Evolutionary conservation across 2,113 vertebrate genomes (phyloP).

Genomic region (Calyptommatus sinebrachiatus): DNA sequence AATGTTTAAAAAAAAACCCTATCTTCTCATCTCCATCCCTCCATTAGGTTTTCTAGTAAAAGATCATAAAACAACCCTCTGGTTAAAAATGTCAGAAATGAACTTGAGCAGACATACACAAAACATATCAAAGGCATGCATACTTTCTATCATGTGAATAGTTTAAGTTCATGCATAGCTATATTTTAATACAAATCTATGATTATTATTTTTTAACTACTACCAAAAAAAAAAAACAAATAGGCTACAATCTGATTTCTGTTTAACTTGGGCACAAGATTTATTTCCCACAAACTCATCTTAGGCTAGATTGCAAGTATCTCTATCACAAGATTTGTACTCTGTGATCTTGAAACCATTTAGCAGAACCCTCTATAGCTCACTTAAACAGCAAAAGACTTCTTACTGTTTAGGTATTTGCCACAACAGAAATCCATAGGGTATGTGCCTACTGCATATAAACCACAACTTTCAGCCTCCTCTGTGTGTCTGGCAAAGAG

Average conservation of each 20-base stretch:
- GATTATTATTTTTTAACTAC: background rate
- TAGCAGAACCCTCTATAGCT: background rate
- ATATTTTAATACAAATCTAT: background rate
- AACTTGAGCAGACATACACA: background rate
- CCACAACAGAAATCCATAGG: background rate
- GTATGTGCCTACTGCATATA: background rate
- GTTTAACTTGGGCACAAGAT: background rate
- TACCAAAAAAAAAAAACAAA: background rate
- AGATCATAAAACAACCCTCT: constrained; percentile 31
- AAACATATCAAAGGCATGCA: background rate
- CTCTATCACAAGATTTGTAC: background rate
- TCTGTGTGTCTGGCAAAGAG: background rate
- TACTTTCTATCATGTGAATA: background rate
- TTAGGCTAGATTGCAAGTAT: background rate
- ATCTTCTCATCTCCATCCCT: constrained; percentile 24
- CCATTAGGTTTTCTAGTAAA: constrained; percentile 30
- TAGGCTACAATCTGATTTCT: background rate
- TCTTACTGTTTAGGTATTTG: no score
- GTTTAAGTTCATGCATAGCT: background rate
- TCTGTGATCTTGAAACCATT: background rate
- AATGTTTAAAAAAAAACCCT: background rate
- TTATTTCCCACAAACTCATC: background rate
- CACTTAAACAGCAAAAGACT: no score
- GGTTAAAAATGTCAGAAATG: background rate
- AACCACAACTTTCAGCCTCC: background rate